phyloP scores from a whole-genome alignment of 1,140 invertebrate genomes.

The Argopecten irradians region DNA sequence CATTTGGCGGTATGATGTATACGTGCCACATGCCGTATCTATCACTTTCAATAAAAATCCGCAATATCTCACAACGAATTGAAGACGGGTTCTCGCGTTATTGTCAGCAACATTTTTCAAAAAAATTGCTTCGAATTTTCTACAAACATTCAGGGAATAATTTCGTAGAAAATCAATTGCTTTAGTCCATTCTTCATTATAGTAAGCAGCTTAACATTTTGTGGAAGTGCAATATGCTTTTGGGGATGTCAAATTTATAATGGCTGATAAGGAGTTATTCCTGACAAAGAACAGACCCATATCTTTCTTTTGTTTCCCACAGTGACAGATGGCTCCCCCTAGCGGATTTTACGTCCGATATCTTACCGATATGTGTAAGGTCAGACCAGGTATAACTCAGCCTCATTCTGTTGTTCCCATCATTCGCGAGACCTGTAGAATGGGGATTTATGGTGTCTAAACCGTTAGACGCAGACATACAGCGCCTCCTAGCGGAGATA shows the following conservation, averaged over 20 bases:
- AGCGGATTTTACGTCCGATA: constrained; percentile 7
- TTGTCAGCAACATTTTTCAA: constrained; percentile 22
- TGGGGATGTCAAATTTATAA: neutral
- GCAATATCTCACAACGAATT: constrained; percentile 20
- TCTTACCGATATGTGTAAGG: neutral
- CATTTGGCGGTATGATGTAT: constrained; percentile 21
- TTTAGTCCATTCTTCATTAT: neutral
- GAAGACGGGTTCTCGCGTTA: constrained; percentile 14
- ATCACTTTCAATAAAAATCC: constrained; percentile 23
- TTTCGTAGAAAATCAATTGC: constrained; percentile 11
- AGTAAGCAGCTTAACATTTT: neutral
- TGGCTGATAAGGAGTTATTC: constrained; percentile 21
- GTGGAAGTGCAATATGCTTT: neutral
- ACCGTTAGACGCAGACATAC: neutral
- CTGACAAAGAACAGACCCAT: neutral
- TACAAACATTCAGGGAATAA: neutral
- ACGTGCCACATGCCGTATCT: constrained; percentile 13
- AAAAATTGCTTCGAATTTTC: constrained; percentile 21
- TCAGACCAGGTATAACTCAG: neutral
- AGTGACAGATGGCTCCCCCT: constrained; percentile 13
- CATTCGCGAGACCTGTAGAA: neutral
- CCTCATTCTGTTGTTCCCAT: neutral
- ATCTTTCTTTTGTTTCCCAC: constrained; percentile 21
- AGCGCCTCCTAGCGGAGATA: neutral
- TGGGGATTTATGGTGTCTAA: neutral